Evolutionary conservation across 2,888 invertebrate genomes (phyloP).

Genomic region (Oligia strigilis): DNA sequence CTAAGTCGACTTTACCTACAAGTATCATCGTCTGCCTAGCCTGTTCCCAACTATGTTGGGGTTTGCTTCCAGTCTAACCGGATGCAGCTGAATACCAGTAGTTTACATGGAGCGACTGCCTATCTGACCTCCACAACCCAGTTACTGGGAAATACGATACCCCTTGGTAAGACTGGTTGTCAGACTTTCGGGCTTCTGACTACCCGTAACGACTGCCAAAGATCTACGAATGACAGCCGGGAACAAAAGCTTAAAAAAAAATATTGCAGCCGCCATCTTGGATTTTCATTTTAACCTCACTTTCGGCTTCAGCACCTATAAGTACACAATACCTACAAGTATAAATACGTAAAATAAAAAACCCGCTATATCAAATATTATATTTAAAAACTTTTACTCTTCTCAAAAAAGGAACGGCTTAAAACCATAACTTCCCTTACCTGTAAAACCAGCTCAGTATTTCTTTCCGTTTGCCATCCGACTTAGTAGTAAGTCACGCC

Average conservation of each 20-base stretch:
- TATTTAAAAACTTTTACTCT: not conserved
- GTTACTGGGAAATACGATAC: not conserved
- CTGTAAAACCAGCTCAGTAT: not conserved
- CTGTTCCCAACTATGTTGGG: no score
- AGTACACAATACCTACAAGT: not conserved
- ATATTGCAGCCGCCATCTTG: not conserved
- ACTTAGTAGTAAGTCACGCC: conserved; percentile 45
- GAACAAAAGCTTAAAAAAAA: no score
- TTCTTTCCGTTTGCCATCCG: conserved; percentile 17
- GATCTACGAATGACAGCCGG: not conserved
- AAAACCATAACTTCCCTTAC: not conserved
- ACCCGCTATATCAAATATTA: not conserved
- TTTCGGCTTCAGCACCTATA: not conserved
- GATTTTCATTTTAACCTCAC: not conserved
- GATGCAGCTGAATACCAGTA: no score
- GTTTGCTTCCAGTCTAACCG: no score
- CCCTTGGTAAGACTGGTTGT: no score
- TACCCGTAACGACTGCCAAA: no score
- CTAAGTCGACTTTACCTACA: no score
- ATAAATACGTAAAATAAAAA: not conserved
- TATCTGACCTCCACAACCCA: no score
- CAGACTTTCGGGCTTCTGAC: not conserved
- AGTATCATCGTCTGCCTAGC: no score
- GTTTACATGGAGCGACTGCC: no score
- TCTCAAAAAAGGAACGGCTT: no score